Evolutionary conservation across 2,888 invertebrate genomes (phyloP).

Genomic region (Phyllotreta striolata): DNA sequence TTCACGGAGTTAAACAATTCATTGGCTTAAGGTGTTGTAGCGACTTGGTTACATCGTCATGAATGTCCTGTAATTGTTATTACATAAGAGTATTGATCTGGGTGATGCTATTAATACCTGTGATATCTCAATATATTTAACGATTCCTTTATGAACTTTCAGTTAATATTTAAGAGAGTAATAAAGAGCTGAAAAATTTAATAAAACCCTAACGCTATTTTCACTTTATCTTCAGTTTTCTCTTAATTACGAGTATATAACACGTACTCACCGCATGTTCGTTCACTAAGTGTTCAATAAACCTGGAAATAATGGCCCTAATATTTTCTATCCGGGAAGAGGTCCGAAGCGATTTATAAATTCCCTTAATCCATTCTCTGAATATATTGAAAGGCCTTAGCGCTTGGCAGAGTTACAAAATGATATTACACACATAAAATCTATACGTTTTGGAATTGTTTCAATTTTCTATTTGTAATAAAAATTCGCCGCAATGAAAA

Average conservation of each 20-base stretch:
- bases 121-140: no score
- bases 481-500: no score
- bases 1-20: no score
- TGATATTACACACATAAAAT: conserved; percentile 11
- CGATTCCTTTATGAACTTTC: no score
- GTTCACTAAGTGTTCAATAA: conserved; percentile 26
- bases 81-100: no score
- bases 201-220: conserved; percentile 15
- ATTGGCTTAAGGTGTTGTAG: no score
- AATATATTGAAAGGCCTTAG: conserved; percentile 28
- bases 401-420: conserved; percentile 26
- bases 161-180: background rate
- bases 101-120: no score
- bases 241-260: conserved; percentile 25
- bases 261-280: conserved; percentile 25
- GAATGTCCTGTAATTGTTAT: no score
- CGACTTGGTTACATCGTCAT: no score
- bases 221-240: conserved; percentile 11
- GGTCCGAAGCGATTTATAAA: conserved; percentile 27
- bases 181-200: background rate
- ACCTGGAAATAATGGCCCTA: conserved; percentile 24
- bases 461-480: background rate
- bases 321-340: conserved; percentile 25
- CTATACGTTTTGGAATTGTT: conserved; percentile 13
- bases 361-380: conserved; percentile 27